Evolutionary conservation across 1,140 invertebrate species (phyloP).

Genomic region (Brachionus paranguensis): DNA sequence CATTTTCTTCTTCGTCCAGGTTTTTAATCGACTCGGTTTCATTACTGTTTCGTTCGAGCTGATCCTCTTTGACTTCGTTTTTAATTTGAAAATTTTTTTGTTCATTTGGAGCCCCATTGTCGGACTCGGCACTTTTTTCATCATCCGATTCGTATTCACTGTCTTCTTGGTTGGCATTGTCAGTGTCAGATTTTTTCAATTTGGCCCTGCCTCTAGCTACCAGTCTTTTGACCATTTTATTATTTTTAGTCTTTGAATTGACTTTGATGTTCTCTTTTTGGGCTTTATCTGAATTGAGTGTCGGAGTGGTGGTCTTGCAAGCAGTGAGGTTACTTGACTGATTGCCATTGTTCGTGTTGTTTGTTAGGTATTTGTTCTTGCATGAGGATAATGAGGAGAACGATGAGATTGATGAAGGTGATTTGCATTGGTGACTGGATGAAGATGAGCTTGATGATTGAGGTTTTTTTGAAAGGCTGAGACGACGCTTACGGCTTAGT

Average conservation of each 20-base stretch:
- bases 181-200: neutral
- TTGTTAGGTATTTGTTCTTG: slow-evolving; percentile 9
- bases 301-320: neutral
- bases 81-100: neutral
- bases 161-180: neutral
- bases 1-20: slow-evolving; percentile 18
- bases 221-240: neutral
- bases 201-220: neutral
- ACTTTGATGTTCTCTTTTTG: slow-evolving; percentile 28
- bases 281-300: neutral
- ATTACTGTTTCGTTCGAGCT: slow-evolving; percentile 23
- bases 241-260: neutral
- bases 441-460: neutral
- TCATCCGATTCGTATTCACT: slow-evolving; percentile 5
- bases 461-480: neutral
- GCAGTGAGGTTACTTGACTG: neutral
- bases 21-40: slow-evolving; percentile 36
- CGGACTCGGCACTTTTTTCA: neutral
- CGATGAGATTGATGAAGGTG: slow-evolving; percentile 26
- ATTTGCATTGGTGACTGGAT: slow-evolving; percentile 28
- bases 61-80: neutral
- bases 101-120: neutral
- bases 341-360: neutral
- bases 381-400: neutral
- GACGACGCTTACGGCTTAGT: neutral